phyloP scores from a whole-genome alignment of 2,113 vertebrate genomes.

The Crotalus tigris region DNA sequence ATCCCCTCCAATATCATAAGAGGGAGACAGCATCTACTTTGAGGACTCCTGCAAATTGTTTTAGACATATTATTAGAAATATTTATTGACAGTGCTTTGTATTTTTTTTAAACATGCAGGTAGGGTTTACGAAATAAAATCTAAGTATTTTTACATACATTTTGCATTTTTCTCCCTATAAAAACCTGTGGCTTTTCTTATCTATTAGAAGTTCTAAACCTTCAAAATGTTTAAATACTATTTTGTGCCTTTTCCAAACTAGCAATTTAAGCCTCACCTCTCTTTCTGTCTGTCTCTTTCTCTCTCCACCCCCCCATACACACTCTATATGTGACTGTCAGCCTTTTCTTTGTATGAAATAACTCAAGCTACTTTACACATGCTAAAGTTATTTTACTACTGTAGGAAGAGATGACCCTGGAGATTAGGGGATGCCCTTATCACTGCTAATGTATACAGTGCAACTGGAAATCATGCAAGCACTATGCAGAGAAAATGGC shows the following conservation, averaged over 20 bases:
- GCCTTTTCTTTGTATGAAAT: constrained; percentile 31
- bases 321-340: constrained; percentile 3
- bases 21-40: neutral
- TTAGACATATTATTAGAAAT: neutral
- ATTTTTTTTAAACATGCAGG: neutral
- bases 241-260: neutral
- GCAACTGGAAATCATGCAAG: constrained; percentile 43
- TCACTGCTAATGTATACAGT: constrained; percentile 58
- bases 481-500: constrained; percentile 12
- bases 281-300: neutral
- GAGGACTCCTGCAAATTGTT: neutral
- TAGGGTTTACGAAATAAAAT: accelerated
- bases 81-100: neutral
- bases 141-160: neutral
- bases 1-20: neutral
- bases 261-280: constrained; percentile 17
- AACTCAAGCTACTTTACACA: constrained; percentile 50
- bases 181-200: accelerated
- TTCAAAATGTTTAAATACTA: neutral
- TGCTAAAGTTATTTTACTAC: constrained; percentile 52
- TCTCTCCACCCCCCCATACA: constrained; percentile 22
- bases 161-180: neutral
- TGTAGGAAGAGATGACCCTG: constrained; percentile 61
- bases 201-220: neutral
- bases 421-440: constrained; percentile 60